phyloP scores from a whole-genome alignment of 2,888 invertebrate genomes.

The Drosophila stalkeri region DNA sequence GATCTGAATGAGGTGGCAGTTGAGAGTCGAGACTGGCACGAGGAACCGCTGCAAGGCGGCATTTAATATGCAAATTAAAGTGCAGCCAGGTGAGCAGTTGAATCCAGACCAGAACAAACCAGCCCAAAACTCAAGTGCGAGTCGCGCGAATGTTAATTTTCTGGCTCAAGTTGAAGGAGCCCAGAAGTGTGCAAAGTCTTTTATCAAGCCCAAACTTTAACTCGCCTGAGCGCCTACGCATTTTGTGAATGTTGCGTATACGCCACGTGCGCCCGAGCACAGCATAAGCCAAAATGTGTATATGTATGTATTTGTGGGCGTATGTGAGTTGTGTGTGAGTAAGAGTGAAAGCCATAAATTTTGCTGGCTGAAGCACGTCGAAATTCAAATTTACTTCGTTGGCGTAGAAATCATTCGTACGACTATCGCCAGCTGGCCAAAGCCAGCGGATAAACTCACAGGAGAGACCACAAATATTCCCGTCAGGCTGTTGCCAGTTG shows the following conservation, averaged over 20 bases:
- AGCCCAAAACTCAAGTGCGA: constrained; percentile 1
- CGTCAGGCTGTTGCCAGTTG: constrained; percentile 30
- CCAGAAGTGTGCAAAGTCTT: constrained; percentile 26
- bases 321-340: constrained; percentile 3
- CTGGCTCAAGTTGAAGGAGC: constrained; percentile 21
- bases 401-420: constrained; percentile 39
- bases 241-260: constrained; percentile 47
- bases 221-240: constrained; percentile 19
- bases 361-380: constrained; percentile 51
- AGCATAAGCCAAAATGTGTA: constrained; percentile 22
- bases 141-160: constrained; percentile 27
- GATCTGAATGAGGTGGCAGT: constrained; percentile 27
- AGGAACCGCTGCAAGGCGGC: constrained; percentile 30
- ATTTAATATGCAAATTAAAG: constrained; percentile 64
- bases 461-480: constrained; percentile 23
- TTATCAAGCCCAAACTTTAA: constrained; percentile 40
- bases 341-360: constrained; percentile 62
- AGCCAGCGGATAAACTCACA: constrained; percentile 31
- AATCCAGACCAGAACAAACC: neutral
- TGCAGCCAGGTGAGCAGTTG: constrained; percentile 40
- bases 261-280: constrained; percentile 59
- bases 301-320: neutral
- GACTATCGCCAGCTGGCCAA: constrained; percentile 34
- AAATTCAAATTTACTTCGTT: constrained; percentile 69
- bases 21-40: constrained; percentile 8